phyloP scores from a whole-genome alignment of 64 coral and sea anemone genomes.

The Actinia equina region DNA sequence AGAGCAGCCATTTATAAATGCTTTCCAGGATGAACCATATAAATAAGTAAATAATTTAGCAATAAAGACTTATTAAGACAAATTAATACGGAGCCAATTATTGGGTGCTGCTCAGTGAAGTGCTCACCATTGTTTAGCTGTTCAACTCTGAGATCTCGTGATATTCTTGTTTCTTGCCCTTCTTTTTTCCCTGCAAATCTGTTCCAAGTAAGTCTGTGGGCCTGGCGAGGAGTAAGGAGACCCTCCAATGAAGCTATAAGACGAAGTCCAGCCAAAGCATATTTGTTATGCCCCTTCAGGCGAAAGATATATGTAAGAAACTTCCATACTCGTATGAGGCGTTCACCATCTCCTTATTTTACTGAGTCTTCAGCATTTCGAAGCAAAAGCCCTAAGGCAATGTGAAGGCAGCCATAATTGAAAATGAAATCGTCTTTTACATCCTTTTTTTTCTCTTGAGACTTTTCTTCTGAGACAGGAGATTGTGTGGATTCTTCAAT shows the following conservation, averaged over 20 bases:
- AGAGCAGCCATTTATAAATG: too few species aligned
- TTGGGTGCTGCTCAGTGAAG: too few species aligned
- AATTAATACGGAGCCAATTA: too few species aligned
- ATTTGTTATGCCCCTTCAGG: constrained; percentile 24
- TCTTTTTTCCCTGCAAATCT: constrained; percentile 19
- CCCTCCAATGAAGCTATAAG: constrained; percentile 1
- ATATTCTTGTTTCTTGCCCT: constrained; percentile 23
- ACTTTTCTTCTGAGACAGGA: not conserved
- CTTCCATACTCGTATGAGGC: constrained; percentile 40
- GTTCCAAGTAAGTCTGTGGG: constrained; percentile 52
- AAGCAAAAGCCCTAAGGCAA: constrained; percentile 46
- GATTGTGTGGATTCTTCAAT: not conserved
- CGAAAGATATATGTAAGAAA: constrained; percentile 38
- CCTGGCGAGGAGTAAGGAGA: constrained; percentile 28
- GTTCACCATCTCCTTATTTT: constrained; percentile 61
- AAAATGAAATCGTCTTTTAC: constrained; percentile 46
- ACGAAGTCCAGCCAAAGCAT: constrained; percentile 47
- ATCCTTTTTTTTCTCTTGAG: not conserved
- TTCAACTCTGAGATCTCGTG: constrained; percentile 17
- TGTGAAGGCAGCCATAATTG: constrained; percentile 66
- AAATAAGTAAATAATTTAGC: too few species aligned
- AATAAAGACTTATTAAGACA: too few species aligned
- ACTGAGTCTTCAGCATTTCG: constrained; percentile 56
- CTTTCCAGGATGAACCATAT: too few species aligned
- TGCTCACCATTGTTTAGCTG: too few species aligned